Evolutionary conservation across 2,797 vertebrate species (phyloP).

Genomic region (Nasua narica): DNA sequence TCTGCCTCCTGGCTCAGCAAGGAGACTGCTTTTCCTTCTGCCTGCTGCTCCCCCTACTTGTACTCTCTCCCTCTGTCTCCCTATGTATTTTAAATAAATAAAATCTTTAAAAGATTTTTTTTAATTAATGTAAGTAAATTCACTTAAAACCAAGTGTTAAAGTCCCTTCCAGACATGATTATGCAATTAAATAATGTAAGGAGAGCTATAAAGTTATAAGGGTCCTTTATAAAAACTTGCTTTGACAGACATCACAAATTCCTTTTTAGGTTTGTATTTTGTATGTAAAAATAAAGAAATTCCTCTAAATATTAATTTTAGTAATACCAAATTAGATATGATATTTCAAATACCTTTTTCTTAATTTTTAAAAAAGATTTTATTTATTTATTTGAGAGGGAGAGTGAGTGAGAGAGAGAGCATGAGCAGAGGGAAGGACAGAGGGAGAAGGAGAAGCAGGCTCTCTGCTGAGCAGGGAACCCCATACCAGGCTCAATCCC

Average conservation of each 20-base stretch:
- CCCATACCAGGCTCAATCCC: too few relatives aligned
- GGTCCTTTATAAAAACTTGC: background rate
- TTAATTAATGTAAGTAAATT: background rate
- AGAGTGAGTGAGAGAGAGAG: too few relatives aligned
- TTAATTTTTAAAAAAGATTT: background rate
- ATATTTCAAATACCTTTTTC: conserved; percentile 3
- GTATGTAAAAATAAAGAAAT: background rate
- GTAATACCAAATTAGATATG: background rate
- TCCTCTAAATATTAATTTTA: background rate
- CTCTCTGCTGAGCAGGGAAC: too few relatives aligned
- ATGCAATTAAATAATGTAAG: background rate
- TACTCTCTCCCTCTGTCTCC: background rate
- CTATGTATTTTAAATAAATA: too few relatives aligned
- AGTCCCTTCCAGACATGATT: background rate
- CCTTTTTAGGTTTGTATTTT: background rate
- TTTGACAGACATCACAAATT: background rate
- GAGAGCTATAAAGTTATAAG: background rate
- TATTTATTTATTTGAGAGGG: too few relatives aligned
- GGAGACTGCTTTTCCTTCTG: background rate
- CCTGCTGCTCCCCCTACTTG: too few relatives aligned
- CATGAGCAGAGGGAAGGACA: too few relatives aligned
- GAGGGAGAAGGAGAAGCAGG: too few relatives aligned
- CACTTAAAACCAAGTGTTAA: background rate
- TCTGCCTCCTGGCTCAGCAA: background rate
- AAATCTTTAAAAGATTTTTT: background rate